phyloP scores from a whole-genome alignment of 2,797 vertebrate genomes.

The Pangasius mekongensis region DNA sequence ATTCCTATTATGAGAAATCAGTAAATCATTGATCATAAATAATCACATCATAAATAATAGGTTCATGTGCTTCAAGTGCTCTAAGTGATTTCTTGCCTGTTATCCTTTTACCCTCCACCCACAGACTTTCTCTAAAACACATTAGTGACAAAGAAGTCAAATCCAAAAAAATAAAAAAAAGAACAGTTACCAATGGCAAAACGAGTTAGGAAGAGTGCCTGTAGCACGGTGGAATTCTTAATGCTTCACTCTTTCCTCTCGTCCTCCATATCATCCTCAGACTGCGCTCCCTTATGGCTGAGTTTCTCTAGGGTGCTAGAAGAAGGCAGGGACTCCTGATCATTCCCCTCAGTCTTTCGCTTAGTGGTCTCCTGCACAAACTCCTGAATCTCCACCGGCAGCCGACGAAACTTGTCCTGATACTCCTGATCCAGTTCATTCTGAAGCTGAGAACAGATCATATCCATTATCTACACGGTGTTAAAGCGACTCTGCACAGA shows the following conservation, averaged over 20 bases:
- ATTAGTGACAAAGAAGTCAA: conserved; percentile 27
- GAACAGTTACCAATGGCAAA: conserved; percentile 22
- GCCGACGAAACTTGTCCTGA: conserved; percentile 93
- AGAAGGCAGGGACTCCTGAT: conserved; percentile 81
- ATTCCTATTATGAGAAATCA: neutral
- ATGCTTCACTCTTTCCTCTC: conserved; percentile 48
- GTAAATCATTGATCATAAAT: neutral
- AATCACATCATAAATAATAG: conserved; percentile 2
- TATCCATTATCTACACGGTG: neutral
- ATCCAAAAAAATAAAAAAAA: conserved; percentile 9
- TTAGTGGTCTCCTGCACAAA: conserved; percentile 95
- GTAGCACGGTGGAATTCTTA: conserved; percentile 22
- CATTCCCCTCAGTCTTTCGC: conserved; percentile 84
- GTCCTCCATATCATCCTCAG: conserved; percentile 60
- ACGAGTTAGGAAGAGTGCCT: conserved; percentile 48
- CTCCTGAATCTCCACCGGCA: conserved; percentile 94
- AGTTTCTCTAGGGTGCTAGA: conserved; percentile 80
- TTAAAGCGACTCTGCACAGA: neutral
- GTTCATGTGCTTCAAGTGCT: conserved; percentile 36
- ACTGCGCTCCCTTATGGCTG: conserved; percentile 78
- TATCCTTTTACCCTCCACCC: neutral
- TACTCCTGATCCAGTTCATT: conserved; percentile 92
- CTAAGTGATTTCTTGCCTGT: conserved; percentile 13
- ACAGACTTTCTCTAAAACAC: conserved; percentile 8
- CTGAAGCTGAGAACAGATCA: conserved; percentile 82